Percentiles rank a stretch among this genome's conserved stretches.
Evolutionary conservation across 2,888 invertebrate species (phyloP).

Genomic region (Standfussiana lucernea): DNA sequence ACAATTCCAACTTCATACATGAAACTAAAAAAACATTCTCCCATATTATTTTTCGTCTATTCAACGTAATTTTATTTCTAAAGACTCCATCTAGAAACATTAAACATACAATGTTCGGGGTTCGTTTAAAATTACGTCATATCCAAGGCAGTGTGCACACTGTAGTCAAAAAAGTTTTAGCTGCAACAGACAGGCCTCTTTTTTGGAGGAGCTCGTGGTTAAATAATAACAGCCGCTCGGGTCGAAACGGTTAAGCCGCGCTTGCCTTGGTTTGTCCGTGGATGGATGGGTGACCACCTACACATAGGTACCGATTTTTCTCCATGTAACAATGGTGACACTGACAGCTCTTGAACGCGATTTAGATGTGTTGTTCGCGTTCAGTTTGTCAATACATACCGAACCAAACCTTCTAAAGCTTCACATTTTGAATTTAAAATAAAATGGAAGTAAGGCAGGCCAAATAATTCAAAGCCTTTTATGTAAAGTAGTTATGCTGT

Average conservation of each 20-base stretch:
- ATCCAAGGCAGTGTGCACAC: background rate
- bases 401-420: too few species aligned
- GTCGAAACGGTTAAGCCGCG: background rate
- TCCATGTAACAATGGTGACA: background rate
- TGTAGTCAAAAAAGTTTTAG: background rate
- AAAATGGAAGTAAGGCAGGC: too few species aligned
- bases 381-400: too few species aligned
- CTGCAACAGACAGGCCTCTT: background rate
- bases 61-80: slow-evolving; percentile 46
- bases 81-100: slow-evolving; percentile 15
- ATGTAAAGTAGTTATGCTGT: too few species aligned
- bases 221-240: background rate
- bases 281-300: background rate
- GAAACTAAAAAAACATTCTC: slow-evolving; percentile 27
- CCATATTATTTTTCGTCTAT: slow-evolving; percentile 37
- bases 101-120: slow-evolving; percentile 42
- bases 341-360: background rate
- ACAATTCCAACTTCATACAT: slow-evolving; percentile 35
- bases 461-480: too few species aligned
- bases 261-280: background rate
- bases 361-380: background rate
- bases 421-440: too few species aligned
- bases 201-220: background rate
- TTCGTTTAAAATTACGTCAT: slow-evolving; percentile 9
- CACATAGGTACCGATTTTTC: background rate